Conservation (phyloP, 2,888 invertebrate species). For the Alloscopus bannaensis region DNA sequence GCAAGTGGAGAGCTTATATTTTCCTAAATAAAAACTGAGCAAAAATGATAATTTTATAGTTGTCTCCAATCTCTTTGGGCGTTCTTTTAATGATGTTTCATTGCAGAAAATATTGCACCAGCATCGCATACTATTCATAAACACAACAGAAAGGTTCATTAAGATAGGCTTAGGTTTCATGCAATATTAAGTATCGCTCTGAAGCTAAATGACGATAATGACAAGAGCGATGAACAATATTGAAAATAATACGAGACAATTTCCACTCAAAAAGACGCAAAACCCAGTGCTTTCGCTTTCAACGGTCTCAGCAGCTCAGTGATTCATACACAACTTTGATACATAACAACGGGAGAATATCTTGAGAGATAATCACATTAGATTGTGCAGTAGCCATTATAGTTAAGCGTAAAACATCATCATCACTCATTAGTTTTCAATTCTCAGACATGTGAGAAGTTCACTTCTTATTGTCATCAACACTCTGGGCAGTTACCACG, state of each 20-base stretch:
- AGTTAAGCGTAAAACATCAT: too few relatives aligned
- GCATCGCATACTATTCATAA: too few relatives aligned
- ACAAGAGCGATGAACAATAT: conserved; percentile 4
- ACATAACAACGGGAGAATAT: conserved; percentile 1
- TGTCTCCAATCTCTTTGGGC: too few relatives aligned
- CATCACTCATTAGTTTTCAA: conserved; percentile 1
- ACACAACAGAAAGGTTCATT: not conserved
- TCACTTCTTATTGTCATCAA: not conserved
- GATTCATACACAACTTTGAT: too few relatives aligned
- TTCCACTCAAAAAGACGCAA: too few relatives aligned
- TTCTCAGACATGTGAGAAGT: conserved; percentile 12
- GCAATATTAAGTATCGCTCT: not conserved
- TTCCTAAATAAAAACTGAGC: not conserved
- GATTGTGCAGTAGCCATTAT: conserved; percentile 1
- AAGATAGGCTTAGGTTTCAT: not conserved
- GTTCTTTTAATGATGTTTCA: too few relatives aligned
- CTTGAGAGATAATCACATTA: too few relatives aligned
- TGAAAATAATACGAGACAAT: too few relatives aligned
- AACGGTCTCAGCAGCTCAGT: too few relatives aligned
- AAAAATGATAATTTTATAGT: not conserved
- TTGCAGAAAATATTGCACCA: too few relatives aligned
- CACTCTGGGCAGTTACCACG: too few relatives aligned
- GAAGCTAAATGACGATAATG: conserved; percentile 16
- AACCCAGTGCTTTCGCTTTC: too few relatives aligned
- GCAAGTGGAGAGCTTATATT: not conserved